A percentile compares a stretch with the other conserved stretches of the same genome.
Conservation (phyloP, 2,797 vertebrate species). For the Urocyon cinereoargenteus region DNA sequence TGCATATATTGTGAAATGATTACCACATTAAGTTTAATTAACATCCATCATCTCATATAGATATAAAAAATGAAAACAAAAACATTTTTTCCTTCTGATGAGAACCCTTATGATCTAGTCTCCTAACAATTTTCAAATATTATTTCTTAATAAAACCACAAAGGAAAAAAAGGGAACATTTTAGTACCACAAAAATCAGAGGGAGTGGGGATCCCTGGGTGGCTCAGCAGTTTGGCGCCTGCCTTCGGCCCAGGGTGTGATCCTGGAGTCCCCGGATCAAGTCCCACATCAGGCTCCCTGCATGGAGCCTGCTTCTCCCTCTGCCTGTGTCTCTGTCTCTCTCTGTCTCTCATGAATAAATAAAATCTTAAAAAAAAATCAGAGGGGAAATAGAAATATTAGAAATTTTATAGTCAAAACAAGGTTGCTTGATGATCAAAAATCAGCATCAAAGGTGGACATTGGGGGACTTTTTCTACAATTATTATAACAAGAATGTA, state of each 20-base stretch:
- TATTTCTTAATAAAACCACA: background rate
- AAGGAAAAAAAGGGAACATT: slow-evolving; percentile 52
- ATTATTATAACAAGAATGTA: slow-evolving; percentile 42
- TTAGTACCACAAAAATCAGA: slow-evolving; percentile 71
- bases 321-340: too few species aligned
- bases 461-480: background rate
- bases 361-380: slow-evolving; percentile 14
- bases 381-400: slow-evolving; percentile 72
- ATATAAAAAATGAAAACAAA: background rate
- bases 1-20: background rate
- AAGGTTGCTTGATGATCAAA: slow-evolving; percentile 47
- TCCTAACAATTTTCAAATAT: background rate
- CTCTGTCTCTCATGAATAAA: too few species aligned
- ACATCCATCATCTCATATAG: background rate
- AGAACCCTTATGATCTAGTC: background rate
- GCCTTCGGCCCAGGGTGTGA: too few species aligned
- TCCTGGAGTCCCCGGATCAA: too few species aligned
- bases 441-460: background rate
- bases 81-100: background rate
- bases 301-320: too few species aligned
- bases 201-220: slow-evolving; percentile 46
- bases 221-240: too few species aligned
- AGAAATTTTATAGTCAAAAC: slow-evolving; percentile 56
- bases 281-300: too few species aligned
- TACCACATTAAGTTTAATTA: background rate